Conservation (phyloP, 2,888 invertebrate genomes). For the Cancer borealis region DNA sequence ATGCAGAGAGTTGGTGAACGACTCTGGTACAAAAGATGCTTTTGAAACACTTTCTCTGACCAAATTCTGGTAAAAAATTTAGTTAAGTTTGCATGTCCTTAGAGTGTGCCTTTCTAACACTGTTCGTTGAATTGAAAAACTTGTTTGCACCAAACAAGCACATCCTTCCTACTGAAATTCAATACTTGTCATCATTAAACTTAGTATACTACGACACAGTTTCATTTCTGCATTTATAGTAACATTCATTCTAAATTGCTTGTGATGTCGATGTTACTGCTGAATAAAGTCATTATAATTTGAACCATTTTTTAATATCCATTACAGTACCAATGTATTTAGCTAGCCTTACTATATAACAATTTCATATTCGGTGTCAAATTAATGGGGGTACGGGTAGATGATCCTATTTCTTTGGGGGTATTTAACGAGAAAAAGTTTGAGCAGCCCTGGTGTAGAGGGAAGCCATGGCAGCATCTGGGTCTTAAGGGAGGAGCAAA, state of each 20-base stretch:
- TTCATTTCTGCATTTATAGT: neutral
- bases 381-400: slow-evolving; percentile 51
- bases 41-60: slow-evolving; percentile 41
- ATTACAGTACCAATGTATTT: slow-evolving; percentile 47
- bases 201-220: neutral
- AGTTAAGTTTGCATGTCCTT: slow-evolving; percentile 50
- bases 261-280: neutral
- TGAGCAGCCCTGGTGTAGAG: neutral
- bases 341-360: slow-evolving; percentile 37
- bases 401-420: slow-evolving; percentile 42
- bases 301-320: slow-evolving; percentile 48
- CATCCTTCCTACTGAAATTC: slow-evolving; percentile 52
- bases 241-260: neutral
- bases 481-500: neutral
- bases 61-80: slow-evolving; percentile 58
- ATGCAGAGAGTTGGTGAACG: slow-evolving; percentile 61
- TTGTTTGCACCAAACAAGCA: slow-evolving; percentile 56
- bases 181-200: slow-evolving; percentile 22
- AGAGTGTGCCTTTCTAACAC: slow-evolving; percentile 47
- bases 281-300: slow-evolving; percentile 31
- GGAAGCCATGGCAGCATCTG: neutral
- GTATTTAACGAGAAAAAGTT: slow-evolving; percentile 16
- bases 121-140: slow-evolving; percentile 42
- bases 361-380: slow-evolving; percentile 39
- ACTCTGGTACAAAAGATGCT: slow-evolving; percentile 59